Evolutionary conservation across 2,113 vertebrate genomes (phyloP).

Genomic region (Dicerorhinus sumatrensis): DNA sequence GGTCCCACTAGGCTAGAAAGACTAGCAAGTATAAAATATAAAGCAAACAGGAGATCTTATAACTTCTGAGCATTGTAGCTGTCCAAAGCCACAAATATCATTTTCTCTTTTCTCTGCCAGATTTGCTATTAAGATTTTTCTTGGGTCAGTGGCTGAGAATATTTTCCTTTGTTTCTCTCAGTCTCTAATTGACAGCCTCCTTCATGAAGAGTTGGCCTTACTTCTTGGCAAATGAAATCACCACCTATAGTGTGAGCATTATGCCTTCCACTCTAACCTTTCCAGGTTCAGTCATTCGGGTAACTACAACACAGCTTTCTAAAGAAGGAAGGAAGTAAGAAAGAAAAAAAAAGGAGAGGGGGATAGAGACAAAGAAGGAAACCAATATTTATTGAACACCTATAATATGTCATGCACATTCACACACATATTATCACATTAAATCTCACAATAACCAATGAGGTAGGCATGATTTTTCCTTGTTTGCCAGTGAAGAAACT

Average conservation of each 20-base stretch:
- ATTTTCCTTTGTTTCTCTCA: constrained; percentile 52
- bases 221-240: constrained; percentile 27
- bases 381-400: neutral
- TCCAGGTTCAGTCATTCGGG: neutral
- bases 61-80: constrained; percentile 50
- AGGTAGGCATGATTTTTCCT: neutral
- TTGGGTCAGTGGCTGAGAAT: constrained; percentile 43
- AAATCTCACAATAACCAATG: neutral
- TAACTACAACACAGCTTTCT: neutral
- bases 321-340: neutral
- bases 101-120: constrained; percentile 61
- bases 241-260: neutral
- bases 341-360: neutral
- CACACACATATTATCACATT: neutral
- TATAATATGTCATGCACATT: neutral
- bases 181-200: neutral
- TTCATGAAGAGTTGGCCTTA: neutral
- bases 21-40: constrained; percentile 34
- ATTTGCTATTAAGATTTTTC: constrained; percentile 44
- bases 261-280: neutral
- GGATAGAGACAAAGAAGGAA: neutral
- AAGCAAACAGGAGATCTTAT: constrained; percentile 63
- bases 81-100: constrained; percentile 59
- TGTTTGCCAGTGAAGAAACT: neutral
- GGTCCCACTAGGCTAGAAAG: constrained; percentile 27